Evolutionary conservation across 2,888 invertebrate species (phyloP), one percentile per base, ranked within the genome.

Genomic region (Hartigia nigra): DNA sequence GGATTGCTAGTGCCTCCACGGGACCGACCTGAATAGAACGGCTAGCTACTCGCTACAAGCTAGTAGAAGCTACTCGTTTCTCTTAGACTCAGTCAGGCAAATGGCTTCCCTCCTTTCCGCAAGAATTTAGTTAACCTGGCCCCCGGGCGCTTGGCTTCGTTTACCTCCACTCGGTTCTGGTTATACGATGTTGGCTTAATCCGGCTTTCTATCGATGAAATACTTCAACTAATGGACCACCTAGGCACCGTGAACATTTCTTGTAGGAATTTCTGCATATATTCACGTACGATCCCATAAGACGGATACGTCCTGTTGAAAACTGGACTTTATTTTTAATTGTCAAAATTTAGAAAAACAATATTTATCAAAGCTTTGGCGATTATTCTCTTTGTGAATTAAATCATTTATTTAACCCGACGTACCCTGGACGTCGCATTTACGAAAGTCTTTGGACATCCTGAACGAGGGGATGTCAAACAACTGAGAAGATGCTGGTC

Each of bases 381-480:
- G 23, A 0, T 55, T 23, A 55, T 23, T 55, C 55, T 23, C 55
- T 9, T 55, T 55, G 23, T 4, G 55, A 5, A 23, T 9, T 23
- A 55, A 23, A 23, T 23, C 23, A 55, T 55, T 55, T 55, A 23
- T 55, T 55, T 23, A 55, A 55, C 23, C 23, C 55, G 9, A 5
- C 23, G 2, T 55, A 9, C 9, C 55, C 9, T 23, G 23, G 23
- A 55, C 55, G 23, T 55, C 1, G 82, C 87, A 87, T 87, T 87
- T 87, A 84, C 81, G 82, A 72, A 81, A 78, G 80, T 82, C 55
- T 23, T 23, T 23, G 55, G 55, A 55, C 23, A 78, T 83, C 78
- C 78, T 69, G 81, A 34, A 79, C 72, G 82, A 87, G 87, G 84
- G 88, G 80, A 87, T 84, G 83, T 88, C 86, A 87, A 87, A 87